These are phyloP conservation scores for Atractosteus spatula DNA, from an alignment of 2,113 vertebrate genomes.

Conservation along the genomic window DNA sequence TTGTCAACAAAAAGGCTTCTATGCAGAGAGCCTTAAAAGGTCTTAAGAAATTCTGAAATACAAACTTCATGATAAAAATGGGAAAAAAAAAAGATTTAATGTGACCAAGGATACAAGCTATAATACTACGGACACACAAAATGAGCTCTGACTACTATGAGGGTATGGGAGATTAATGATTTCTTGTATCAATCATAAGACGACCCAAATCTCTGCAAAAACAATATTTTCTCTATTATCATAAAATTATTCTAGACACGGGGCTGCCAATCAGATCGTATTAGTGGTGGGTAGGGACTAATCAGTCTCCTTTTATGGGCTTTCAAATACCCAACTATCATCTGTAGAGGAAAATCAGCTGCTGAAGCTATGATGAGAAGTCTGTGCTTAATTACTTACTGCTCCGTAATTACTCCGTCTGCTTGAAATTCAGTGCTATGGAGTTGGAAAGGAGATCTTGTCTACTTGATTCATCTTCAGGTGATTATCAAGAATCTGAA, in stretches of 20 bases:
- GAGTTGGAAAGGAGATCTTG: slow-evolving; percentile 47
- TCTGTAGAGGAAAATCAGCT: neutral
- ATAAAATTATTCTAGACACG: neutral
- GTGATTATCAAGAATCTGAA: slow-evolving; percentile 68
- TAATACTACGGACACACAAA: neutral
- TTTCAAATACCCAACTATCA: slow-evolving; percentile 9
- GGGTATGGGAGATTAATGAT: neutral
- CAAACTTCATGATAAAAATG: neutral
- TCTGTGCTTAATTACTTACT: slow-evolving; percentile 31
- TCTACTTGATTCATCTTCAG: slow-evolving; percentile 67
- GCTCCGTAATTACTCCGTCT: no score
- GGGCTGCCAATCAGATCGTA: neutral
- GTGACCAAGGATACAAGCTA: neutral
- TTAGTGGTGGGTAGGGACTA: neutral
- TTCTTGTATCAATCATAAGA: neutral
- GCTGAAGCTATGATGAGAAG: neutral
- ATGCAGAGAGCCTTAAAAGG: neutral
- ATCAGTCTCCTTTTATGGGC: neutral
- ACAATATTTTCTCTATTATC: no score
- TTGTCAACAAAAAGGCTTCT: neutral
- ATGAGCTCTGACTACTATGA: neutral
- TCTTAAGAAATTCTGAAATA: neutral
- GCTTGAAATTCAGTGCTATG: slow-evolving; percentile 39
- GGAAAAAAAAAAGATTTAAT: neutral
- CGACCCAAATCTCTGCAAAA: neutral